These are phyloP conservation scores for Standfussiana lucernea DNA, from an alignment of 2,888 invertebrate species.

Conservation along the genomic window DNA sequence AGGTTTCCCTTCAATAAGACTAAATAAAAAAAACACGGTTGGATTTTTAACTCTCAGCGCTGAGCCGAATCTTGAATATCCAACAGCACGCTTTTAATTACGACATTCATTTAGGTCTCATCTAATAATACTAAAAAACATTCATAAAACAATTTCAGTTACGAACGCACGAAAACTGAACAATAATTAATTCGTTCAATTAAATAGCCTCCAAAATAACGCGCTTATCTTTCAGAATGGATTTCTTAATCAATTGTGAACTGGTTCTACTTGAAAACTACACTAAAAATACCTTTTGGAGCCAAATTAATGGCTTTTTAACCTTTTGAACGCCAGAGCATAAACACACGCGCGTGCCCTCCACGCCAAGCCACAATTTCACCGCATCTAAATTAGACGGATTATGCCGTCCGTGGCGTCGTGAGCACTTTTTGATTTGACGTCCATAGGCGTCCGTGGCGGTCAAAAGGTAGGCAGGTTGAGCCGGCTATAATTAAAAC, in stretches of 20 bases:
- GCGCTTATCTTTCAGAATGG: constrained; percentile 2
- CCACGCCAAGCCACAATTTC: too few species aligned
- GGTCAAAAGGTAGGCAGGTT: too few species aligned
- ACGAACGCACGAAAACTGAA: constrained; percentile 2
- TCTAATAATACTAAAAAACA: too few species aligned
- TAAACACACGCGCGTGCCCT: too few species aligned
- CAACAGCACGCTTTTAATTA: background rate
- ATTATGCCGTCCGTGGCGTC: too few species aligned
- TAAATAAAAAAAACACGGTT: background rate
- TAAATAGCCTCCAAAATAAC: constrained; percentile 9
- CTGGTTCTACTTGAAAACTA: constrained; percentile 6
- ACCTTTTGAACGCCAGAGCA: too few species aligned
- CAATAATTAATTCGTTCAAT: constrained; percentile 30
- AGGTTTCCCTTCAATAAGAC: background rate
- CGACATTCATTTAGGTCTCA: background rate
- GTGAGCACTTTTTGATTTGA: too few species aligned
- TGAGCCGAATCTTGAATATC: background rate
- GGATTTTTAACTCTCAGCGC: background rate
- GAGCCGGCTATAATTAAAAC: too few species aligned
- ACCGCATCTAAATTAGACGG: too few species aligned
- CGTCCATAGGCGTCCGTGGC: too few species aligned
- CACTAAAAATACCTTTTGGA: background rate
- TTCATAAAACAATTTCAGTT: background rate
- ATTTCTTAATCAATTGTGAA: constrained; percentile 5
- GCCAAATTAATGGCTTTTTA: background rate